Conservation (phyloP, 2,797 vertebrate species). For the Coregonus ussuriensis region DNA sequence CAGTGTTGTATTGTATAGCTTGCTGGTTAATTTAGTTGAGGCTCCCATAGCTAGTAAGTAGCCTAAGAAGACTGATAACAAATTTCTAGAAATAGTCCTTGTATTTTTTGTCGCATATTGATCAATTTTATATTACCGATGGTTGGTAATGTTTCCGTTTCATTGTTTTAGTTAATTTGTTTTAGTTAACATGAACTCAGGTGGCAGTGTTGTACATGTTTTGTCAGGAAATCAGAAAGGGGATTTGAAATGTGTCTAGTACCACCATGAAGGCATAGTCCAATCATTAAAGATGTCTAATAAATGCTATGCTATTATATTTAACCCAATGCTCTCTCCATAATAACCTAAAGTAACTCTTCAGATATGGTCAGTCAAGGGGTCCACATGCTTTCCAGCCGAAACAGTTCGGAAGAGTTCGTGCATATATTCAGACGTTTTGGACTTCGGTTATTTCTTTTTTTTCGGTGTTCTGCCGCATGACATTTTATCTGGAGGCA, state of each 20-base stretch:
- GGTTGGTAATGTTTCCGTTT: background rate
- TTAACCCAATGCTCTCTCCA: background rate
- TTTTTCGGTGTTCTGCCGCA: too few species aligned
- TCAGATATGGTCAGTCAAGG: background rate
- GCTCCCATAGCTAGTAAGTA: background rate
- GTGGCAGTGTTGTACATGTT: background rate
- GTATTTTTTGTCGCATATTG: background rate
- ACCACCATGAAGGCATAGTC: too few species aligned
- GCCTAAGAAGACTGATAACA: background rate
- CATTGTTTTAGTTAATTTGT: background rate
- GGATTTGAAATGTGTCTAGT: too few species aligned
- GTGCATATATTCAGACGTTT: too few species aligned
- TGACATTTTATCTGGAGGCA: too few species aligned
- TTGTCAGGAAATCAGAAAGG: too few species aligned
- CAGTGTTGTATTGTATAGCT: background rate
- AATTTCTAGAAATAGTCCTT: background rate
- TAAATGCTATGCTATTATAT: background rate
- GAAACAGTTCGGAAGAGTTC: too few species aligned
- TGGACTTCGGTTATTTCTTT: too few species aligned
- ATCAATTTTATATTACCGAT: background rate
- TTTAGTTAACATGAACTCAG: background rate
- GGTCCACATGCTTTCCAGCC: too few species aligned
- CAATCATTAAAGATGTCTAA: too few species aligned
- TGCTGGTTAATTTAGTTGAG: background rate
- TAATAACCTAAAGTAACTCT: background rate